These are phyloP conservation scores for Megaustenia siamemsis DNA, from an alignment of 2,888 invertebrate genomes.

Conservation along the genomic window DNA sequence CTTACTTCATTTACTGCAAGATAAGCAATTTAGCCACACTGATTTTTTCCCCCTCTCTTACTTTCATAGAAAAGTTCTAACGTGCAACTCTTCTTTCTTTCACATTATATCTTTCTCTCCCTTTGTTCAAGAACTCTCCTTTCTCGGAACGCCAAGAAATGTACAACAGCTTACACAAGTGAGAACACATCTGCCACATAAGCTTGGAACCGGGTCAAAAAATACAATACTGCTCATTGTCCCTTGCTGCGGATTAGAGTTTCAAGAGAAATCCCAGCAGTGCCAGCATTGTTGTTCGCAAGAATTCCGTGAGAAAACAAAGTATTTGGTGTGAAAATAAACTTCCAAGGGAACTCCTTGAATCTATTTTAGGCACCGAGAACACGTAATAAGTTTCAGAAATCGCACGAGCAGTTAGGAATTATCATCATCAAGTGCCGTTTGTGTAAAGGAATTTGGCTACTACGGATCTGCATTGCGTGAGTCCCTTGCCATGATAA, in stretches of 20 bases:
- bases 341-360: neutral
- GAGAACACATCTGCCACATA: neutral
- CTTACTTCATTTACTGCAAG: too few species aligned
- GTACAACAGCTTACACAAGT: neutral
- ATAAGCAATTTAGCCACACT: too few species aligned
- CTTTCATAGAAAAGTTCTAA: too few species aligned
- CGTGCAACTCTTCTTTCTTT: neutral
- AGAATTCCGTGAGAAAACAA: slow-evolving; percentile 10
- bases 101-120: neutral
- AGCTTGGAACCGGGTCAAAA: neutral
- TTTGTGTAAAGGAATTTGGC: too few species aligned
- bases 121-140: neutral
- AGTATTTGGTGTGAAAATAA: slow-evolving; percentile 26
- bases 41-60: too few species aligned
- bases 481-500: too few species aligned
- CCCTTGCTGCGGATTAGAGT: neutral
- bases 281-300: slow-evolving; percentile 17
- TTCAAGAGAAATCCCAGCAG: neutral
- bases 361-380: neutral
- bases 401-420: neutral
- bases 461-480: too few species aligned
- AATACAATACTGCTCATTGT: slow-evolving; percentile 32
- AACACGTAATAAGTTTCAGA: slow-evolving; percentile 8
- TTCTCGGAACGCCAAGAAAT: neutral
- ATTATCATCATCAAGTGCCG: too few species aligned